Conservation (phyloP, 2,888 invertebrate species). For the Ormyrus pomaceus region DNA sequence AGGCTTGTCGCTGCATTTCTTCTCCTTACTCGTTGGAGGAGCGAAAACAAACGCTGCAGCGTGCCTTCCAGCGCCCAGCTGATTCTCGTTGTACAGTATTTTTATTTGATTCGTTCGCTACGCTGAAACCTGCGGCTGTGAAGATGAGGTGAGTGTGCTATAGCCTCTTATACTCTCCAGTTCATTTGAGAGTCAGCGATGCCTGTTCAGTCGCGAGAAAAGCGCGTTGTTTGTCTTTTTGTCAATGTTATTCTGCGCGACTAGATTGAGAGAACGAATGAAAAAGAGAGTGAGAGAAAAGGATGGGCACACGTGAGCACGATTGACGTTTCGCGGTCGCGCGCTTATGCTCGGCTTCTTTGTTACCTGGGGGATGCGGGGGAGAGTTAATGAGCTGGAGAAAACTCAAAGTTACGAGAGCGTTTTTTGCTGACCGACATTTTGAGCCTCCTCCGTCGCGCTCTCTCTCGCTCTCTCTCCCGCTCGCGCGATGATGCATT, state of each 20-base stretch:
- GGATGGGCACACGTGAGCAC: conserved; percentile 41
- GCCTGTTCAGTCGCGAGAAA: too few relatives aligned
- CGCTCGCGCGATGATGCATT: neutral
- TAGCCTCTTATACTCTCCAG: neutral
- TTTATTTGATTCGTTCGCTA: too few relatives aligned
- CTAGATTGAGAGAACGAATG: too few relatives aligned
- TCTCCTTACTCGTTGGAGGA: too few relatives aligned
- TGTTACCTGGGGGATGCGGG: neutral
- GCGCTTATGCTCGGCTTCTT: neutral
- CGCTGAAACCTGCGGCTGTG: neutral
- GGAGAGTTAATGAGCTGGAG: neutral
- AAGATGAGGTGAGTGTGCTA: conserved; percentile 26
- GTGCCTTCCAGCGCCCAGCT: conserved; percentile 8
- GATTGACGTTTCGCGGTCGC: conserved; percentile 25
- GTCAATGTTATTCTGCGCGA: neutral
- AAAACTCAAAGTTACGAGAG: neutral
- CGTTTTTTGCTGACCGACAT: conserved; percentile 38
- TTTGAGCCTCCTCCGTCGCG: conserved; percentile 28
- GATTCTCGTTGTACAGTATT: neutral
- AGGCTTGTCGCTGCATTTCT: too few relatives aligned
- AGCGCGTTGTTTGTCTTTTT: neutral
- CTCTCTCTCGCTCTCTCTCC: neutral
- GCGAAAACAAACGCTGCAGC: neutral
- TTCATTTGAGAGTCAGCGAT: too few relatives aligned
- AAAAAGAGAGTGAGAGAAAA: neutral